phyloP scores from a whole-genome alignment of 2,113 vertebrate genomes.

The Leptosomus discolor region DNA sequence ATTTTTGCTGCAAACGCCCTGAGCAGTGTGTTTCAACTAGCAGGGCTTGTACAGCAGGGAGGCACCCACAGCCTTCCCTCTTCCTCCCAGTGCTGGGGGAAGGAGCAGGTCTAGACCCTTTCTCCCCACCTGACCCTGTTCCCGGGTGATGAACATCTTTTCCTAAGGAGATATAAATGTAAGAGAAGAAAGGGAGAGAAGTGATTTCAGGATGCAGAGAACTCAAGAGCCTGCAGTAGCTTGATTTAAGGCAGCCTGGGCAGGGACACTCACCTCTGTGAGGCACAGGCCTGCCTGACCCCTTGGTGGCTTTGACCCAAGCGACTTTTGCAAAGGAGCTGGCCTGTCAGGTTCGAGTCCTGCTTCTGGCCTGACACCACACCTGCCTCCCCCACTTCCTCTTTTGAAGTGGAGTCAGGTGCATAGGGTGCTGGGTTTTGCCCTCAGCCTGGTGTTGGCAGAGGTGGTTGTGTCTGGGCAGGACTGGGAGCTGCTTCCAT shows the following conservation, averaged over 20 bases:
- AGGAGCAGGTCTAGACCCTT: neutral
- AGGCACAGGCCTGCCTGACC: fast-evolving
- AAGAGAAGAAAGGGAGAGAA: neutral
- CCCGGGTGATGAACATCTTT: neutral
- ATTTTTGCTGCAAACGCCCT: neutral
- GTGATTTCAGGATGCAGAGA: neutral
- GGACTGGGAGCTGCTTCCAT: neutral
- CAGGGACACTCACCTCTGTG: neutral
- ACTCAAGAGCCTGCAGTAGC: neutral
- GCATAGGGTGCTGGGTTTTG: fast-evolving
- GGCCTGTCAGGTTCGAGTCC: neutral
- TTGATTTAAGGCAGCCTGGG: fast-evolving
- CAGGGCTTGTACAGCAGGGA: neutral
- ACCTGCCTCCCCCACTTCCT: fast-evolving
- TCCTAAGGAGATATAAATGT: neutral
- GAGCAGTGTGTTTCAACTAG: neutral
- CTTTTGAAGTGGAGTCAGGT: neutral
- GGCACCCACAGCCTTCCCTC: neutral
- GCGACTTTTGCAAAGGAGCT: neutral
- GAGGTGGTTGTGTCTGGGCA: neutral
- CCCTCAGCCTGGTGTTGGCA: fast-evolving
- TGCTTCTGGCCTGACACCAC: neutral
- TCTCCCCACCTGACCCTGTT: neutral
- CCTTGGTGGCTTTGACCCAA: neutral
- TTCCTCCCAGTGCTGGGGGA: neutral